Conservation (phyloP, 2,797 vertebrate genomes). For the Orientallactaga sibirica region DNA sequence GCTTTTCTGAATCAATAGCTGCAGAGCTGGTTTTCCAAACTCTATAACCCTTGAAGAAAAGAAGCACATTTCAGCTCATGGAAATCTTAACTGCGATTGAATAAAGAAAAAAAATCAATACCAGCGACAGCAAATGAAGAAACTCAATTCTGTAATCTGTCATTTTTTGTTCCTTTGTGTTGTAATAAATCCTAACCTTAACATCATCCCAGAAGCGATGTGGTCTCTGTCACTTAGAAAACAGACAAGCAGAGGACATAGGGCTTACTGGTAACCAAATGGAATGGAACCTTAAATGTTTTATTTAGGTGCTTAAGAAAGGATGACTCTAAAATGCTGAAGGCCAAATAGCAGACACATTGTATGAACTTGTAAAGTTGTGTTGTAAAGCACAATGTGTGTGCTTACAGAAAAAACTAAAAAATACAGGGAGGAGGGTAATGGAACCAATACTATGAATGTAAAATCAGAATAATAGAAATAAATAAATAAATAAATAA, state of each 20-base stretch:
- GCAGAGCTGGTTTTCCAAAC: neutral
- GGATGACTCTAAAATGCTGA: neutral
- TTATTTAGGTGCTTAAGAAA: slow-evolving; percentile 42
- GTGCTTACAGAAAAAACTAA: neutral
- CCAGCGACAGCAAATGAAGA: slow-evolving; percentile 92
- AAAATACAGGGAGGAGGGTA: neutral
- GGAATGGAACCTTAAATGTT: slow-evolving; percentile 30
- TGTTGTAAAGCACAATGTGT: slow-evolving; percentile 9
- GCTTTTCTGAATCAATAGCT: slow-evolving; percentile 17
- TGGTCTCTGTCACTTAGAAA: slow-evolving; percentile 84
- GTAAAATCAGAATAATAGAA: no score
- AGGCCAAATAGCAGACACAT: neutral
- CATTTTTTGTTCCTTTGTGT: slow-evolving; percentile 85
- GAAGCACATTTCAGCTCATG: slow-evolving; percentile 89
- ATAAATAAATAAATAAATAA: no score
- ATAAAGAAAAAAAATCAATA: slow-evolving; percentile 33
- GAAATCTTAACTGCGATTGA: slow-evolving; percentile 90
- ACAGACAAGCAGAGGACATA: neutral
- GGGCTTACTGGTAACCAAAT: slow-evolving; percentile 24
- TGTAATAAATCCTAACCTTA: slow-evolving; percentile 88
- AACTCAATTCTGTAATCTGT: slow-evolving; percentile 93
- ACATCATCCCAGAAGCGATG: slow-evolving; percentile 96
- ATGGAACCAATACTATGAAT: no score
- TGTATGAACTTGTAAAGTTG: neutral
- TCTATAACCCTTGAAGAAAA: slow-evolving; percentile 90